Conservation (phyloP, 2,797 vertebrate species). For the Peromyscus eremicus region DNA sequence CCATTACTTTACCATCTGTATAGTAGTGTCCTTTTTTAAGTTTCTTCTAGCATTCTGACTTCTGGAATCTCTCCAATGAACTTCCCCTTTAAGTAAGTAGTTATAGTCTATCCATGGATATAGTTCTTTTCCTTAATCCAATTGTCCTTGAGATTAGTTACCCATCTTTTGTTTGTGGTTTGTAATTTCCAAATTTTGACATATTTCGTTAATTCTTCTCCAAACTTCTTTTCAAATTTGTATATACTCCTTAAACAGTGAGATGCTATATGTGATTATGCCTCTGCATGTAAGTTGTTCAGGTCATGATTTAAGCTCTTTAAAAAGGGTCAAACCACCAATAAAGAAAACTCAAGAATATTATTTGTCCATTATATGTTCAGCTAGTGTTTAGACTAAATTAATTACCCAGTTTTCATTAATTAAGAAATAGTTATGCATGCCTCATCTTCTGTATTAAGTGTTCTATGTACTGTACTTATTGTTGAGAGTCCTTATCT, state of each 20-base stretch:
- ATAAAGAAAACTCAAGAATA: constrained; percentile 48
- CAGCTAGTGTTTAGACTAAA: constrained; percentile 38
- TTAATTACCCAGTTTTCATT: constrained; percentile 17
- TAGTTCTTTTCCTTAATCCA: constrained; percentile 40
- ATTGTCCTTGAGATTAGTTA: constrained; percentile 46
- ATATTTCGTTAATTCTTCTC: constrained; percentile 1
- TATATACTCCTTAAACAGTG: neutral
- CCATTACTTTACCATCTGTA: constrained; percentile 37
- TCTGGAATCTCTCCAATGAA: neutral
- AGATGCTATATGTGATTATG: neutral
- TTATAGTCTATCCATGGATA: neutral
- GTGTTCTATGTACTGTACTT: neutral
- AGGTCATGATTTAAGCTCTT: neutral
- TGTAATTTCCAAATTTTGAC: constrained; percentile 38
- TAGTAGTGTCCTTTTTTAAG: constrained; percentile 40
- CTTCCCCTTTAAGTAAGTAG: constrained; percentile 46
- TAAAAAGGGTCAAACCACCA: neutral
- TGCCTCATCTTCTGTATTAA: neutral
- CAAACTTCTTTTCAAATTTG: constrained; percentile 14
- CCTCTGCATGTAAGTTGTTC: constrained; percentile 24
- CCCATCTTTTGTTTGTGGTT: neutral
- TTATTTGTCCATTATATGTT: neutral
- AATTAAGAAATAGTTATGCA: constrained; percentile 50
- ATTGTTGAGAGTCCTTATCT: neutral
- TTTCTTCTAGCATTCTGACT: constrained; percentile 63